Percentiles rank a stretch among this genome's conserved stretches.
Conservation (phyloP, 2,113 vertebrate genomes). For the Lasiurus cinereus region DNA sequence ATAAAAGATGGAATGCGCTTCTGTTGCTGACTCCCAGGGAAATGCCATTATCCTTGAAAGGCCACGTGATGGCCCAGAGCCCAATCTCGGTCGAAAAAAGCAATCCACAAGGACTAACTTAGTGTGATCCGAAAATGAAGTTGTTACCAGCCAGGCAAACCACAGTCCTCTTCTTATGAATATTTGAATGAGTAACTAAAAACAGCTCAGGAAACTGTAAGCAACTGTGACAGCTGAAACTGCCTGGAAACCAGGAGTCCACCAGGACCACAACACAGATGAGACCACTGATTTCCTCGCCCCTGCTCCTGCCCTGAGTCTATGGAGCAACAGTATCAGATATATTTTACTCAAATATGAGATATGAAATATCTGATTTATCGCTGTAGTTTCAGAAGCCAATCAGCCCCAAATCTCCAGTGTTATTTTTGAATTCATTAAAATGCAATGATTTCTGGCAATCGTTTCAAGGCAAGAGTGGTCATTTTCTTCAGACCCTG, state of each 20-base stretch:
- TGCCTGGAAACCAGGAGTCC: constrained; percentile 87
- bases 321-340: constrained; percentile 55
- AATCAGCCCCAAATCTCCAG: constrained; percentile 52
- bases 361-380: constrained; percentile 46
- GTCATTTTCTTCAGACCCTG: constrained; percentile 83
- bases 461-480: constrained; percentile 73
- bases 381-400: constrained; percentile 72
- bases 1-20: constrained; percentile 89
- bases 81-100: constrained; percentile 79
- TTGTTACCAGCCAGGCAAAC: constrained; percentile 91
- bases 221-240: constrained; percentile 93
- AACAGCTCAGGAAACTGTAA: constrained; percentile 91
- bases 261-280: constrained; percentile 84
- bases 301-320: neutral
- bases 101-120: constrained; percentile 87
- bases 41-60: constrained; percentile 88
- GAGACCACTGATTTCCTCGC: constrained; percentile 79
- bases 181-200: constrained; percentile 96
- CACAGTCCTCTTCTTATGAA: constrained; percentile 91
- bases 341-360: constrained; percentile 65
- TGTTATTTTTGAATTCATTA: constrained; percentile 81
- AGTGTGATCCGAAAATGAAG: constrained; percentile 89
- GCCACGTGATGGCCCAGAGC: constrained; percentile 76
- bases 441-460: constrained; percentile 81
- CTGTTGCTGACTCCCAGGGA: constrained; percentile 85